These are phyloP conservation scores for Drosophila tropicalis DNA, from an alignment of 1,140 invertebrate genomes.

Conservation along the genomic window DNA sequence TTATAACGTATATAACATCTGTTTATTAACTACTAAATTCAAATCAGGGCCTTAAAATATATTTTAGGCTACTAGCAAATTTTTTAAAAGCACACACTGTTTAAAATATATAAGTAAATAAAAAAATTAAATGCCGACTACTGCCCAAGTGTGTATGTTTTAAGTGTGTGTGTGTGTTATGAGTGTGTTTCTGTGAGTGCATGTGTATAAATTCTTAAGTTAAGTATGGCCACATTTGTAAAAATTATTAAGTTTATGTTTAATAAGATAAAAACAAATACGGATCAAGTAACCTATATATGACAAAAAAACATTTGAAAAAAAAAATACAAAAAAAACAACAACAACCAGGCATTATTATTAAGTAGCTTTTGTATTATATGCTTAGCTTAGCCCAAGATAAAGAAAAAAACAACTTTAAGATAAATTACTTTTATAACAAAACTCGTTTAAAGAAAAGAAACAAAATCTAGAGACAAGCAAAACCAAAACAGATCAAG, in stretches of 20 bases:
- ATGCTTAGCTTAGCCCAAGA: conserved; percentile 70
- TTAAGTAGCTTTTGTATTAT: conserved; percentile 77
- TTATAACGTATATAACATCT: conserved; percentile 32
- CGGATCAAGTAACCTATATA: conserved; percentile 58
- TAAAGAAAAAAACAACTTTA: conserved; percentile 32
- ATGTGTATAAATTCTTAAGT: conserved; percentile 47
- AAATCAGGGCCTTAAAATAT: conserved; percentile 72
- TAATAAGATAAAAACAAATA: conserved; percentile 27
- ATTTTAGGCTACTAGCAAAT: conserved; percentile 35
- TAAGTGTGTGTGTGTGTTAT: conserved; percentile 11
- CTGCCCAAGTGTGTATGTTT: conserved; percentile 52
- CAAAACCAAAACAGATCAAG: conserved; percentile 31
- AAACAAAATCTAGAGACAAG: conserved; percentile 5
- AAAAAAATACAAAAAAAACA: conserved; percentile 4
- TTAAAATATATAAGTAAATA: conserved; percentile 11
- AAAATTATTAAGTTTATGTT: conserved; percentile 71
- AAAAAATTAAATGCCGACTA: conserved; percentile 49
- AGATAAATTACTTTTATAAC: conserved; percentile 62
- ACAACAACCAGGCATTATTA: conserved; percentile 10
- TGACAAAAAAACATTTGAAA: conserved; percentile 56
- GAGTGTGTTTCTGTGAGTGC: conserved; percentile 22
- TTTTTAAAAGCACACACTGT: conserved; percentile 62
- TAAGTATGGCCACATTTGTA: conserved; percentile 72
- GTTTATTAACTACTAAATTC: conserved; percentile 54
- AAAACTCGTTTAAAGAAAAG: conserved; percentile 41